Evolutionary conservation across 1,140 invertebrate species (phyloP).

Genomic region (Macrotrachela quadricornifera): DNA sequence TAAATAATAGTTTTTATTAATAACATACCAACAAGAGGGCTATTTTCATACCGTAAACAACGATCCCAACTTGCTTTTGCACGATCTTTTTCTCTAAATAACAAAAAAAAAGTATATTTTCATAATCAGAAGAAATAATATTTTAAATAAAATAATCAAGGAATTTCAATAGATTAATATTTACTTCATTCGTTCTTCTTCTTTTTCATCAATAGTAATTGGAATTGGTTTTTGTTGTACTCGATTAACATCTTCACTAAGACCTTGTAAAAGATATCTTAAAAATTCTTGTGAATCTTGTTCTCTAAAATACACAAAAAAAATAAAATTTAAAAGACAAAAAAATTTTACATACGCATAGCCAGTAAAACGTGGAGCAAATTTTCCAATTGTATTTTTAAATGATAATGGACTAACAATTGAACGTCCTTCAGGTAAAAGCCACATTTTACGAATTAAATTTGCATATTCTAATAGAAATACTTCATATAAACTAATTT

Average conservation of each 20-base stretch:
- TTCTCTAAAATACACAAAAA: neutral
- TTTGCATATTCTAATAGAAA: slow-evolving; percentile 36
- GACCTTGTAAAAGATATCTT: slow-evolving; percentile 67
- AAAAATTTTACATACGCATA: slow-evolving; percentile 21
- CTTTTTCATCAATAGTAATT: slow-evolving; percentile 53
- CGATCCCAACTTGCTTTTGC: no score
- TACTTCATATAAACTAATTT: no score
- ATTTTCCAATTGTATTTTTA: slow-evolving; percentile 60
- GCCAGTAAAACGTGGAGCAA: slow-evolving; percentile 57
- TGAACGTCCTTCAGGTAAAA: slow-evolving; percentile 34
- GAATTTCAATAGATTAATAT: no score
- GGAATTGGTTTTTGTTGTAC: slow-evolving; percentile 48
- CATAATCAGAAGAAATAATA: no score
- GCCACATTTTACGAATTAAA: slow-evolving; percentile 67
- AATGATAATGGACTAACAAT: slow-evolving; percentile 40
- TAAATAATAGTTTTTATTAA: no score
- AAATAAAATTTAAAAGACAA: no score
- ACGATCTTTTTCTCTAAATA: no score
- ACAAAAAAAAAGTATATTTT: no score
- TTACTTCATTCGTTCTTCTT: slow-evolving; percentile 36
- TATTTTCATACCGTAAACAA: no score
- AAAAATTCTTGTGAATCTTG: slow-evolving; percentile 36
- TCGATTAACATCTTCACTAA: slow-evolving; percentile 80
- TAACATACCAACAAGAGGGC: no score
- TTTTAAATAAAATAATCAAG: no score